A percentile compares a stretch with the other conserved stretches of the same genome.
phyloP scores from a whole-genome alignment of 2,888 invertebrate species.

The Syritta pipiens region DNA sequence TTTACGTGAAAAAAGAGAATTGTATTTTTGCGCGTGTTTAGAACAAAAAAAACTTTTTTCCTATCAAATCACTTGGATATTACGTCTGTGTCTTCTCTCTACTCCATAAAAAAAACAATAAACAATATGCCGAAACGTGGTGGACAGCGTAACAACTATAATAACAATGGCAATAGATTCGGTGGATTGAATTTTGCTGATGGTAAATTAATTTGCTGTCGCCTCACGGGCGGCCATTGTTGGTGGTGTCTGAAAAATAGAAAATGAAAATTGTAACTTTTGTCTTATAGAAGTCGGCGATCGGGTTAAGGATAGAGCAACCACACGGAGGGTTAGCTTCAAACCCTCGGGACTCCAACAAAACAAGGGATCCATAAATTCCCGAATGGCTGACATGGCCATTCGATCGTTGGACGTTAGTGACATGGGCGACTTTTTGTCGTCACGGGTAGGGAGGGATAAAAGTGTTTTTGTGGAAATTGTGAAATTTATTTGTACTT shows the following conservation, averaged over 20 bases:
- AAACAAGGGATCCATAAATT: conserved; percentile 72
- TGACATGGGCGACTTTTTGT: conserved; percentile 75
- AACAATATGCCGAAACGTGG: conserved; percentile 72
- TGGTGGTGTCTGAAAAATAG: background rate
- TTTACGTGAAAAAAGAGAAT: background rate
- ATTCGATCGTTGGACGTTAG: conserved; percentile 76
- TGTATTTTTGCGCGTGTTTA: conserved; percentile 29
- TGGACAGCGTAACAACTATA: conserved; percentile 71
- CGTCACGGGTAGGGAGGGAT: conserved; percentile 65
- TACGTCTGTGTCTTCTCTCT: no score
- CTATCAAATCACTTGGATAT: background rate
- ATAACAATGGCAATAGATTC: conserved; percentile 74
- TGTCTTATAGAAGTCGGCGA: conserved; percentile 71
- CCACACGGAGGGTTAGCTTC: conserved; percentile 78
- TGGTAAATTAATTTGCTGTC: conserved; percentile 71
- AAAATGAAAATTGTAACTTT: conserved; percentile 1
- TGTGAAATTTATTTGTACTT: conserved; percentile 1
- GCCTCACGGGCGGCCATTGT: conserved; percentile 34
- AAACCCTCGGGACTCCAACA: conserved; percentile 75
- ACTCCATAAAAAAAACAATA: no score
- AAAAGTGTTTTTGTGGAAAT: background rate
- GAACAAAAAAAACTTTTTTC: background rate
- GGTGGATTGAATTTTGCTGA: conserved; percentile 73
- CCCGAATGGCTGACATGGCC: conserved; percentile 72
- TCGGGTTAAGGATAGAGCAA: conserved; percentile 74